Evolutionary conservation across 2,113 vertebrate species (phyloP), one percentile per base, ranked within the genome.

Genomic region (Callaeas wilsoni): DNA sequence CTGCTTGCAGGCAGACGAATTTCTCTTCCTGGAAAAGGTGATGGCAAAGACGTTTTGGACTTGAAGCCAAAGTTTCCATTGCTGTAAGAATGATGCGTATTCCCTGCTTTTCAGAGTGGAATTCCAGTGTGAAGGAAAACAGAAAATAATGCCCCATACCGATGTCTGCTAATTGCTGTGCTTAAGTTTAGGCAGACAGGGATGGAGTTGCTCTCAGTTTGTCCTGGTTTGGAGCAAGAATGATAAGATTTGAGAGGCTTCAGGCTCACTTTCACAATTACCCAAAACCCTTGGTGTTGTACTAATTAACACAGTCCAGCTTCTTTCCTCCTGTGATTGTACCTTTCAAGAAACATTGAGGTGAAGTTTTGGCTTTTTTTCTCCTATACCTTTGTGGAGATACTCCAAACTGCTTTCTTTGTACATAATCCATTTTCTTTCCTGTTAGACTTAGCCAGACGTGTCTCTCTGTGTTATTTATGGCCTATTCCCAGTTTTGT

Each of bases 281-380:
- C 19, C 7, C 32, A 35, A 17, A 30, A 0, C 8, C 6, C 12
- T 27, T 29, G 7, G 16, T 50, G 32, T 27, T 5, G 2, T 33
- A 53, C 9, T 23, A 33, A 3, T 81, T 74, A 85, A 62, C 33
- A 15, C 2, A 9, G 18, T 50, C 49, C 49, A 83, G 3, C 7
- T 25, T 50, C 57, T 60, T 64, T 55, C 39, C 18, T 77, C 21
- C 49, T 59, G 16, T 11, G 18, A 50, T 11, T 63, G 20, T 39
- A 59, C 20, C 20, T 80, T 64, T 46, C 16, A 30, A 49, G 44
- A 76, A 83, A 65, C 10, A 26, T 15, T 41, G 32, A 32, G 37
- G 7, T 32, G 65, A 79, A 79, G 8, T 32, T 56, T 44, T 16
- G 44, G 29, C 7, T 0, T 25, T 77, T 74, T 69, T n/a, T 42